Percentiles rank a stretch among this genome's conserved stretches.
Conservation (phyloP, 1,140 invertebrate genomes). For the Cherax destructor region DNA sequence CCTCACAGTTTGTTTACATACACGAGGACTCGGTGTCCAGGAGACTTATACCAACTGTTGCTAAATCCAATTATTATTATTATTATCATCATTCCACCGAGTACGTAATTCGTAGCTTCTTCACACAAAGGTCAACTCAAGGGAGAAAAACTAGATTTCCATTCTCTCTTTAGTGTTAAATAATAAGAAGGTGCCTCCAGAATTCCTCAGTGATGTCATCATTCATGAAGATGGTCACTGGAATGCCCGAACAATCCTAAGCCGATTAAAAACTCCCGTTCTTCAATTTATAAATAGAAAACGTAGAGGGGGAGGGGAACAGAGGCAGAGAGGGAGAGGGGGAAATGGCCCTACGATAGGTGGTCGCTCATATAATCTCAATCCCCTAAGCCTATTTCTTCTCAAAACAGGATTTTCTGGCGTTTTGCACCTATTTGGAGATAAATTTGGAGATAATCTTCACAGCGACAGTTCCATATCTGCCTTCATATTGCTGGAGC, state of each 20-base stretch:
- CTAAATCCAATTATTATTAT: background rate
- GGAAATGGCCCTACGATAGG: background rate
- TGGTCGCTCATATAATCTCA: background rate
- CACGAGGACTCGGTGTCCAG: background rate
- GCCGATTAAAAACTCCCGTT: background rate
- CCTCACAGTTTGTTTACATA: slow-evolving; percentile 52
- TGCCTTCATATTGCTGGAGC: slow-evolving; percentile 10
- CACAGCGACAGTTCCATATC: slow-evolving; percentile 57
- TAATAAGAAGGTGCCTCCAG: background rate
- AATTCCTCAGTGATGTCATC: background rate
- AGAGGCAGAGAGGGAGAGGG: background rate
- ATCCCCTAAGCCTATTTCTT: background rate
- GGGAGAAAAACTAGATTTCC: too few relatives aligned
- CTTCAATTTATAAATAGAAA: background rate
- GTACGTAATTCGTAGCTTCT: too few relatives aligned
- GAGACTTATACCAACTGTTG: slow-evolving; percentile 2
- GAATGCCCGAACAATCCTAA: background rate
- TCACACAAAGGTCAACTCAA: too few relatives aligned
- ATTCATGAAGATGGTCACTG: background rate
- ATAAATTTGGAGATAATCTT: slow-evolving; percentile 61
- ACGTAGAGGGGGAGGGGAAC: background rate
- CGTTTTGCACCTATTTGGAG: slow-evolving; percentile 49
- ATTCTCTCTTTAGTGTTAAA: background rate
- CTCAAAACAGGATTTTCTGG: slow-evolving; percentile 44
- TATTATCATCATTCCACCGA: background rate